Evolutionary conservation across 1,140 invertebrate species (phyloP).

Genomic region (Hyles euphorbiae): DNA sequence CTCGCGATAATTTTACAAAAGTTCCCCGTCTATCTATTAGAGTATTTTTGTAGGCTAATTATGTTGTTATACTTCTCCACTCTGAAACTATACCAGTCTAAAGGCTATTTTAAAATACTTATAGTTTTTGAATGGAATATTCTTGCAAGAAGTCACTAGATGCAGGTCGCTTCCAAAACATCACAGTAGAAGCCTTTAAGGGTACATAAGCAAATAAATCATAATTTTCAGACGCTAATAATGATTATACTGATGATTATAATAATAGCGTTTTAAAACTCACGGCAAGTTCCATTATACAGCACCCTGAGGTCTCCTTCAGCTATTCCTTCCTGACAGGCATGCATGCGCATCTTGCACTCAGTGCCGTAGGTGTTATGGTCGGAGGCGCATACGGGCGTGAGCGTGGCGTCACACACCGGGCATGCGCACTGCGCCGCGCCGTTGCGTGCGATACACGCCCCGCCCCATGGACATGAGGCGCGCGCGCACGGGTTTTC

Average conservation of each 20-base stretch:
- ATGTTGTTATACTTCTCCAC: no score
- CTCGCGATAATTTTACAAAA: no score
- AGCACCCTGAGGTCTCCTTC: slow-evolving; percentile 53
- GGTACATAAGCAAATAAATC: no score
- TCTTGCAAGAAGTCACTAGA: no score
- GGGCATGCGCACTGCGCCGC: slow-evolving; percentile 89
- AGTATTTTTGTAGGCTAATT: no score
- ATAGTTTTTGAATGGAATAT: no score
- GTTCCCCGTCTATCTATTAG: no score
- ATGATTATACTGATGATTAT: no score
- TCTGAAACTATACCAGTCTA: no score
- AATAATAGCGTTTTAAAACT: slow-evolving; percentile 25
- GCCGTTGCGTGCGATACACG: slow-evolving; percentile 83
- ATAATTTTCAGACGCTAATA: background rate
- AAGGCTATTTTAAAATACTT: no score
- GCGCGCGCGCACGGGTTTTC: slow-evolving; percentile 81
- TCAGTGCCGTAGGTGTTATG: slow-evolving; percentile 91
- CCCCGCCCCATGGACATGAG: slow-evolving; percentile 84
- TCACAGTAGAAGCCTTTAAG: no score
- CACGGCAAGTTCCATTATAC: slow-evolving; percentile 63
- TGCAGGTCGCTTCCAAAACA: no score
- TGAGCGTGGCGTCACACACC: slow-evolving; percentile 87
- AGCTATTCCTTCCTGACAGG: slow-evolving; percentile 76
- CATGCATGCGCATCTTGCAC: slow-evolving; percentile 87
- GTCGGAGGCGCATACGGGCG: slow-evolving; percentile 91